Conservation (phyloP, 2,797 vertebrate genomes). For the Spea hammondii region DNA sequence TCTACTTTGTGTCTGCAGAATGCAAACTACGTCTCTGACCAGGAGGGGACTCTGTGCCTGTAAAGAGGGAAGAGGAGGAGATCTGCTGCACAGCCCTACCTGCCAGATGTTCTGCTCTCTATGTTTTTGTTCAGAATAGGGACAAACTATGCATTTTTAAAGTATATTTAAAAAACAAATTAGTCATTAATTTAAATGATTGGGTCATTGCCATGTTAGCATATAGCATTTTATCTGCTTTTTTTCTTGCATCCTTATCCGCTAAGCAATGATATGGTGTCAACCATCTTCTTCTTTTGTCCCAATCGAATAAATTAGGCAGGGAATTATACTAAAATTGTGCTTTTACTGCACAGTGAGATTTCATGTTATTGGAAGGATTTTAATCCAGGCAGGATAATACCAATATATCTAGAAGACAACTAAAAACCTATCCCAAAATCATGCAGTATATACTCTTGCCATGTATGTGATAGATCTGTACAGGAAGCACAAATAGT, state of each 20-base stretch:
- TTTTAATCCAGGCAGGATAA: constrained; percentile 70
- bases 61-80: no score
- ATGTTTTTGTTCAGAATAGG: no score
- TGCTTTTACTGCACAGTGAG: constrained; percentile 69
- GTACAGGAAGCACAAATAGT: background rate
- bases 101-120: no score
- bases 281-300: constrained; percentile 55
- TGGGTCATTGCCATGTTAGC: constrained; percentile 5
- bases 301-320: constrained; percentile 71
- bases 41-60: no score
- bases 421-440: constrained; percentile 22
- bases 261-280: constrained; percentile 10
- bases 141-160: no score
- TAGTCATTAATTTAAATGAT: background rate
- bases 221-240: constrained; percentile 21
- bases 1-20: no score
- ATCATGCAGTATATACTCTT: constrained; percentile 1
- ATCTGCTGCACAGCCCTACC: no score
- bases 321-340: constrained; percentile 73
- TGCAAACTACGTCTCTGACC: no score
- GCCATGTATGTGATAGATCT: background rate
- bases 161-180: no score
- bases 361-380: constrained; percentile 74
- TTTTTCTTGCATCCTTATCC: constrained; percentile 20
- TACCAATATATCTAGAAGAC: constrained; percentile 56